Evolutionary conservation across 2,888 invertebrate genomes (phyloP).

Genomic region (Octonoba sinensis): DNA sequence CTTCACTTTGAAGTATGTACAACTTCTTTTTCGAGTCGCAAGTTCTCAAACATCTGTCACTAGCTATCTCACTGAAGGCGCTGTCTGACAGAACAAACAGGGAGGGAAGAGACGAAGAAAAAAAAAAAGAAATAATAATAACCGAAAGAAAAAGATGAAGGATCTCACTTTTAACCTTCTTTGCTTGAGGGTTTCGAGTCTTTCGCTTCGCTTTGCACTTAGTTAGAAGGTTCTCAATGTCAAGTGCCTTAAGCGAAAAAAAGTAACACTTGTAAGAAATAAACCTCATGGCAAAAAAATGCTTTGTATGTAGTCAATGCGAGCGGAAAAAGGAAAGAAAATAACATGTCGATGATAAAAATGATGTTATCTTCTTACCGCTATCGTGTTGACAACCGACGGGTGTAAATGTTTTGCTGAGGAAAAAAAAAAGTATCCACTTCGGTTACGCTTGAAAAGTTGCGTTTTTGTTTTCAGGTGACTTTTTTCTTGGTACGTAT

Average conservation of each 20-base stretch:
- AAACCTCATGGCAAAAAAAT: no score
- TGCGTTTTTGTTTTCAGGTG: no score
- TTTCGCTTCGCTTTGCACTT: slow-evolving; percentile 49
- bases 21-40: background rate
- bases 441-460: no score
- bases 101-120: background rate
- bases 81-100: slow-evolving; percentile 20
- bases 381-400: slow-evolving; percentile 48
- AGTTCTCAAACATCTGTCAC: slow-evolving; percentile 57
- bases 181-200: slow-evolving; percentile 12
- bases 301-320: background rate
- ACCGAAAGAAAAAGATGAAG: slow-evolving; percentile 1
- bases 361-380: slow-evolving; percentile 45
- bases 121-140: background rate
- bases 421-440: background rate
- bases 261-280: slow-evolving; percentile 7
- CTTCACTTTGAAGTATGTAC: slow-evolving; percentile 1
- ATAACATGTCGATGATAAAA: slow-evolving; percentile 43
- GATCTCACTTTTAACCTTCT: slow-evolving; percentile 31
- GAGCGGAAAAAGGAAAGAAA: background rate
- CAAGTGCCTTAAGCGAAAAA: slow-evolving; percentile 29
- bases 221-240: slow-evolving; percentile 37
- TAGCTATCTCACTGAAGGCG: slow-evolving; percentile 33
- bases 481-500: no score
- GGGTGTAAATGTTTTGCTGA: slow-evolving; percentile 6